These are phyloP conservation scores for Bicyclus anynana DNA, from an alignment of 1,140 invertebrate genomes.

Conservation along the genomic window DNA sequence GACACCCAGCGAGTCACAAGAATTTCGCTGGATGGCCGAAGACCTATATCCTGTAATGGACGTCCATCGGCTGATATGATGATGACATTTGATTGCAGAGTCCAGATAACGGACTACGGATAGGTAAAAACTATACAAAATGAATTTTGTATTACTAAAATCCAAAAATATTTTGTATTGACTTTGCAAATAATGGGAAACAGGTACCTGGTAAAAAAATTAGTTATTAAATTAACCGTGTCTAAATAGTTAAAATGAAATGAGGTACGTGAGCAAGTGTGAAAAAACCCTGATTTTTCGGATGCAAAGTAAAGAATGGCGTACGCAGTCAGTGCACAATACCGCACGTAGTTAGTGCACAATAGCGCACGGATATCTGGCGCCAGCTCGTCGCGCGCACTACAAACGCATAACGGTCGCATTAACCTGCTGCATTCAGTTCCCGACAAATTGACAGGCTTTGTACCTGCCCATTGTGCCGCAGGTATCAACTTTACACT, in stretches of 20 bases:
- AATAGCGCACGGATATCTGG: slow-evolving; percentile 52
- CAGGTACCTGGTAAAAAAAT: background rate
- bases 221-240: background rate
- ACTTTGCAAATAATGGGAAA: no score
- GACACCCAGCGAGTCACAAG: no score
- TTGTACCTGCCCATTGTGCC: slow-evolving; percentile 52
- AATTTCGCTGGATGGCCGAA: no score
- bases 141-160: no score
- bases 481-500: slow-evolving; percentile 49
- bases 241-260: background rate
- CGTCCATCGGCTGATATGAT: no score
- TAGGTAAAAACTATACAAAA: no score
- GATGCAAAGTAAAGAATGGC: slow-evolving; percentile 23
- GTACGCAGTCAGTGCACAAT: slow-evolving; percentile 39
- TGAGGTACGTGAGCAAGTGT: slow-evolving; percentile 8
- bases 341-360: slow-evolving; percentile 35
- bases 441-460: slow-evolving; percentile 40
- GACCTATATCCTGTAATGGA: no score
- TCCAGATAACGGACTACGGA: no score
- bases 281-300: slow-evolving; percentile 15
- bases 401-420: slow-evolving; percentile 56
- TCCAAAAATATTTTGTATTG: no score
- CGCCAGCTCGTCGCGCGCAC: slow-evolving; percentile 55
- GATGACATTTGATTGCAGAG: no score
- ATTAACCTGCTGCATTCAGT: slow-evolving; percentile 34